Conservation (phyloP, 2,113 vertebrate genomes). For the Phrynocephalus versicolor region DNA sequence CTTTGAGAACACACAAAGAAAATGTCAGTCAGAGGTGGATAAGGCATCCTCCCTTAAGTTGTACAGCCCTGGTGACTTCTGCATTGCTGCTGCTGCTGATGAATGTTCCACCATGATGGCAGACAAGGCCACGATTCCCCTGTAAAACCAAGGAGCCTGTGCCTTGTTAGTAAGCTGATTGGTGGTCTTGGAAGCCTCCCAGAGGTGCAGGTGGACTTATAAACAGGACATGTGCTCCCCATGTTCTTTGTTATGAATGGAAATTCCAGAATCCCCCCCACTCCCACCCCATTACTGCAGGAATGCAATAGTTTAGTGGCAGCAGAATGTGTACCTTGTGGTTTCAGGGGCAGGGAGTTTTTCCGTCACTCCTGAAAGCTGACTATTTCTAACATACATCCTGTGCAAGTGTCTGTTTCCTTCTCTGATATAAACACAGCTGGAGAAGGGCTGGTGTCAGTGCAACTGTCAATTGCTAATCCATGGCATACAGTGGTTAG, state of each 20-base stretch:
- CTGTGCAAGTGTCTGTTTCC: neutral
- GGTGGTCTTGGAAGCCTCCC: neutral
- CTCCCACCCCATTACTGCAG: neutral
- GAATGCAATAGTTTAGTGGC: neutral
- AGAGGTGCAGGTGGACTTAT: neutral
- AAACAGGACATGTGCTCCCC: neutral
- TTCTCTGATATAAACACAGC: neutral
- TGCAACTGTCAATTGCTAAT: neutral
- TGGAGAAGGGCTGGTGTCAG: neutral
- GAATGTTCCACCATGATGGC: neutral
- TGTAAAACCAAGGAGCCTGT: neutral
- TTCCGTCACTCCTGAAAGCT: neutral
- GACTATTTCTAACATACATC: neutral
- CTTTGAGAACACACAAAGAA: neutral
- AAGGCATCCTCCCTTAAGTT: neutral
- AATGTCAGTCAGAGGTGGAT: neutral
- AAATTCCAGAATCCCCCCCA: neutral
- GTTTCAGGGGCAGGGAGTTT: neutral
- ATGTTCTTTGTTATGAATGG: neutral
- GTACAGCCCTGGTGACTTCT: neutral
- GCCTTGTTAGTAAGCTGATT: neutral
- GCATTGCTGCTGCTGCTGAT: neutral
- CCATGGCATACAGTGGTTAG: neutral
- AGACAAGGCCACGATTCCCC: neutral
- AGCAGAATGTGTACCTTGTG: neutral